Conservation (phyloP, 2,888 invertebrate species). For the Nephrotoma appendiculata region DNA sequence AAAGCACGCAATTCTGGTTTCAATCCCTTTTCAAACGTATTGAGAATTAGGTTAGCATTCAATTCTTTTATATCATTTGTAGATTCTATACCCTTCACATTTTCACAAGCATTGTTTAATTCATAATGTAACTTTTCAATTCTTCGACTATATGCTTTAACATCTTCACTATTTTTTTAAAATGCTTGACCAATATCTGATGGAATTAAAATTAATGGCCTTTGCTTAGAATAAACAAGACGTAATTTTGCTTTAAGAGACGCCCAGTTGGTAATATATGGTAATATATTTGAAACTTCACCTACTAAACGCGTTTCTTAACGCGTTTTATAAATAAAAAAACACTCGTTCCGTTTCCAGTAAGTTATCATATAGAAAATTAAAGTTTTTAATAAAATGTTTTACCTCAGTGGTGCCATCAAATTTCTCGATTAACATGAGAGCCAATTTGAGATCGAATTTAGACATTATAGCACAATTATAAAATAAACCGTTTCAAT, state of each 20-base stretch:
- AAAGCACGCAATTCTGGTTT: no score
- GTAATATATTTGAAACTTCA: neutral
- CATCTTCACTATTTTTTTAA: neutral
- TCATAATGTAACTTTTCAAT: neutral
- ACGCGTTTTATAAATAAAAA: neutral
- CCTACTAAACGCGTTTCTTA: neutral
- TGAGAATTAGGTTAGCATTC: no score
- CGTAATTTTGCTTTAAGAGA: neutral
- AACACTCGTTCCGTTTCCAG: neutral
- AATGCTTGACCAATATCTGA: neutral
- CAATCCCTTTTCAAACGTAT: no score
- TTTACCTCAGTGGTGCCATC: no score
- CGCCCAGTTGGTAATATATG: neutral
- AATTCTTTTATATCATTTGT: no score
- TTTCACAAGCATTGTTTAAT: no score
- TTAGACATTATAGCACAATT: no score
- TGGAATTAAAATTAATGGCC: neutral
- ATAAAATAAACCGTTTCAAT: no score
- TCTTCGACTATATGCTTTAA: neutral
- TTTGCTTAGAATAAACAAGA: neutral
- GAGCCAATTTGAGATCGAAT: no score
- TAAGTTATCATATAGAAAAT: neutral
- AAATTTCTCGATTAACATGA: no score
- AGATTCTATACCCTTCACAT: no score
- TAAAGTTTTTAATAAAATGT: neutral